Conservation (phyloP, 2,113 vertebrate genomes). For the Ariopsis seemanni region DNA sequence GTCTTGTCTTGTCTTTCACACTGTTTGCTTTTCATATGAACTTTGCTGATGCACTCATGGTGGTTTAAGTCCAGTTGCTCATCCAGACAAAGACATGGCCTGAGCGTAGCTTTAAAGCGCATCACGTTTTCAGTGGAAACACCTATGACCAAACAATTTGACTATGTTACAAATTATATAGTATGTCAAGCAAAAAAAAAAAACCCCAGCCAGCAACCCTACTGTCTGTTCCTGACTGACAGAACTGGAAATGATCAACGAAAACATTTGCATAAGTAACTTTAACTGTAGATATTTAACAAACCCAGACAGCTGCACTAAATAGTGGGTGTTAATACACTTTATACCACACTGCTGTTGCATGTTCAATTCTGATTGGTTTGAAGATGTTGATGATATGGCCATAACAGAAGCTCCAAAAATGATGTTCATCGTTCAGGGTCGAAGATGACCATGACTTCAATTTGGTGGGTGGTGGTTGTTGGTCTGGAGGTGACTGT, state of each 20-base stretch:
- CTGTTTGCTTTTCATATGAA: background rate
- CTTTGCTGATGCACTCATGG: background rate
- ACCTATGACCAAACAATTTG: background rate
- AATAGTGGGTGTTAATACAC: background rate
- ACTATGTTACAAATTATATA: background rate
- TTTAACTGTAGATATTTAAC: conserved; percentile 17
- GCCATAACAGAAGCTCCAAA: background rate
- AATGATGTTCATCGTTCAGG: background rate
- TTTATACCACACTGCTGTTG: background rate
- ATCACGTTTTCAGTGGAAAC: background rate
- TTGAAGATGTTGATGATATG: background rate
- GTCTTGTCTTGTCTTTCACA: background rate
- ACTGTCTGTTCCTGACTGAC: conserved; percentile 11
- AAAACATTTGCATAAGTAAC: conserved; percentile 8
- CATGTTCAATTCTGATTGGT: background rate
- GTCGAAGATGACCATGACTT: no score
- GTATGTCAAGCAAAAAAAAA: background rate
- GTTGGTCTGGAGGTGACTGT: no score
- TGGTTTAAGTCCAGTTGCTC: background rate
- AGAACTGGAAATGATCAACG: conserved; percentile 14
- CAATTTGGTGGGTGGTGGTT: no score
- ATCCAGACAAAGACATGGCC: background rate
- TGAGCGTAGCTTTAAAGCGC: background rate
- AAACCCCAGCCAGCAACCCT: conserved; percentile 1
- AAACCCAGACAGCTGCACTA: background rate